These are phyloP conservation scores for Ichneumoninae sp. DNA, from an alignment of 2,888 invertebrate species.

Conservation along the genomic window DNA sequence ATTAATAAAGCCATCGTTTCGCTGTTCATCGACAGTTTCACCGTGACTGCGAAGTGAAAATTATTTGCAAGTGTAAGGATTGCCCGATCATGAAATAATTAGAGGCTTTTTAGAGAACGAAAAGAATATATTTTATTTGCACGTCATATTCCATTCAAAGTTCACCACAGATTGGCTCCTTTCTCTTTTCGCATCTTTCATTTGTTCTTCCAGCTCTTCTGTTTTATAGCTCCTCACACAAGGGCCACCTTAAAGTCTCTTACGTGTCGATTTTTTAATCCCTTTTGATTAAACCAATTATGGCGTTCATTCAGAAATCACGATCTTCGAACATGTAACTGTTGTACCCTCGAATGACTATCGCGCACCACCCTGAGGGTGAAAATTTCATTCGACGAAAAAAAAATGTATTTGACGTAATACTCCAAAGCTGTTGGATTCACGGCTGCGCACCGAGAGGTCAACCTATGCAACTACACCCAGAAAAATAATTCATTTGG, in stretches of 20 bases:
- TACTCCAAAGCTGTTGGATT: not conserved
- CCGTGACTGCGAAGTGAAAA: not conserved
- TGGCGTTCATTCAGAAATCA: not conserved
- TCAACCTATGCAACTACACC: no score
- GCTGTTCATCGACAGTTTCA: not conserved
- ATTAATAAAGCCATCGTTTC: not conserved
- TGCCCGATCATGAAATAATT: no score
- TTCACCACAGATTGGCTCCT: no score
- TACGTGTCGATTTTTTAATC: not conserved
- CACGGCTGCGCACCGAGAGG: not conserved
- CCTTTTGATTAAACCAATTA: not conserved
- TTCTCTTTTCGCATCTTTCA: no score
- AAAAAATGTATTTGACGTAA: not conserved
- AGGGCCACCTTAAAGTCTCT: not conserved
- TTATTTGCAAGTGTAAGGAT: no score
- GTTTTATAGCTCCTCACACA: no score
- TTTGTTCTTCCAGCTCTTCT: no score
- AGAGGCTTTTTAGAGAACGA: no score
- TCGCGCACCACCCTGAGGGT: not conserved
- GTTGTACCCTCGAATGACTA: not conserved
- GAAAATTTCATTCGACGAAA: not conserved
- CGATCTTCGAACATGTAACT: not conserved
- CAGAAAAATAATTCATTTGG: no score
- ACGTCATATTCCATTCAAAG: no score
- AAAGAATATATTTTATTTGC: no score